Evolutionary conservation across 1,140 invertebrate species (phyloP), one percentile per base, ranked within the genome.

Genomic region (Ectropis grisescens): DNA sequence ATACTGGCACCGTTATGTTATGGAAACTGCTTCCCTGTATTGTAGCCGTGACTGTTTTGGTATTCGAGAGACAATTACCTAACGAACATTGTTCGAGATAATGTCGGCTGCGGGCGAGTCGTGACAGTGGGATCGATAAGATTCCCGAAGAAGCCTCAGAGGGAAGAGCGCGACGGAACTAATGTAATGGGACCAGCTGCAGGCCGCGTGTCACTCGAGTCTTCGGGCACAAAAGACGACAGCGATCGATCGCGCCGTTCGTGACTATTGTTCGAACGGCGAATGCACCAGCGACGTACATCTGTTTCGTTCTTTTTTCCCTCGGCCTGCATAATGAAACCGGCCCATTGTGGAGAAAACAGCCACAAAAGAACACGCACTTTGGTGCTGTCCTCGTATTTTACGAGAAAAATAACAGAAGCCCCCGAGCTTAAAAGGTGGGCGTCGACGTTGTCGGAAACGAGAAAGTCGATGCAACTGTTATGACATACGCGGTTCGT

Each of bases 401-500:
- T 64, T 62, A 52, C 64, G 66, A 66, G 60, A 70, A 70, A 74
- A 72, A 69, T 69, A 61, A 71, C 67, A 51, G 61, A 44, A 51
- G 36, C 38, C 54, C 57, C 39, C 41, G 31, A 52, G 47, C 41
- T 48, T 60, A 59, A 65, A 70, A 64, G 58, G 71, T 76, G 64
- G 69, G 71, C 67, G 67, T 59, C 41, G 44, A 50, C 41, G 36
- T 32, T 55, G 56, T 67, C 66, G 66, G 68, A 67, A 69, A 66
- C 53, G 62, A 61, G 68, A 71, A 70, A 78, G 61, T 58, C 56
- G 56, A 51, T 61, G 67, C 70, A 79, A 74, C 74, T 79, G 74
- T 72, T 76, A 75, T 75, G 69, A 70, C 74, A 74, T 71, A 69
- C 69, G 62, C 62, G 61, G 50, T 72, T 62, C 62, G 65, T 65